A percentile compares a stretch with the other conserved stretches of the same genome.
Conservation (phyloP, 2,797 vertebrate genomes). For the Pitangus sulphuratus region DNA sequence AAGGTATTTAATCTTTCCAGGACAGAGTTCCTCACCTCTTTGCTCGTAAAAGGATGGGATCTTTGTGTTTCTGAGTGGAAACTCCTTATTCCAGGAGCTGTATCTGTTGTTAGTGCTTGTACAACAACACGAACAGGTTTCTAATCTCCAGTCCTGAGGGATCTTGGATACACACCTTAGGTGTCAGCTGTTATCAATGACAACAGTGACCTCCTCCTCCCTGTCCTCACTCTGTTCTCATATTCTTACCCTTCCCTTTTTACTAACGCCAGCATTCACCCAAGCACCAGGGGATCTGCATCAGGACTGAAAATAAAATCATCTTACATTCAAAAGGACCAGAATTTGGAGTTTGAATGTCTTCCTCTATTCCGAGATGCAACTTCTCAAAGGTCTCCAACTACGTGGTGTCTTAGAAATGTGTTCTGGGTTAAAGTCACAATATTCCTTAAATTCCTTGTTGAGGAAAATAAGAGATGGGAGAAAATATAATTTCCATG, state of each 20-base stretch:
- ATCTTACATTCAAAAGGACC: not conserved
- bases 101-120: not conserved
- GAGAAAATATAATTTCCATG: not conserved
- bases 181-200: not conserved
- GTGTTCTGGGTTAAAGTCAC: not conserved
- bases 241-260: not conserved
- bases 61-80: not conserved
- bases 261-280: not conserved
- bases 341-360: not conserved
- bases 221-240: accelerated
- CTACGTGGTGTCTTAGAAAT: not conserved
- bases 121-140: not conserved
- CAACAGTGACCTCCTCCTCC: not conserved
- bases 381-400: not conserved
- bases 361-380: not conserved
- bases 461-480: not conserved
- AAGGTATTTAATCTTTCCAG: not conserved
- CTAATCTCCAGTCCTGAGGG: not conserved
- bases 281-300: not conserved
- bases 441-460: not conserved
- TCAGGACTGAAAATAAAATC: not conserved
- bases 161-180: not conserved
- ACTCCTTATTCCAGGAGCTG: not conserved
- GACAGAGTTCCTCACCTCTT: not conserved
- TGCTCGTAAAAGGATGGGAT: not conserved